phyloP scores from a whole-genome alignment of 2,113 vertebrate species.

The Heteronetta atricapilla region DNA sequence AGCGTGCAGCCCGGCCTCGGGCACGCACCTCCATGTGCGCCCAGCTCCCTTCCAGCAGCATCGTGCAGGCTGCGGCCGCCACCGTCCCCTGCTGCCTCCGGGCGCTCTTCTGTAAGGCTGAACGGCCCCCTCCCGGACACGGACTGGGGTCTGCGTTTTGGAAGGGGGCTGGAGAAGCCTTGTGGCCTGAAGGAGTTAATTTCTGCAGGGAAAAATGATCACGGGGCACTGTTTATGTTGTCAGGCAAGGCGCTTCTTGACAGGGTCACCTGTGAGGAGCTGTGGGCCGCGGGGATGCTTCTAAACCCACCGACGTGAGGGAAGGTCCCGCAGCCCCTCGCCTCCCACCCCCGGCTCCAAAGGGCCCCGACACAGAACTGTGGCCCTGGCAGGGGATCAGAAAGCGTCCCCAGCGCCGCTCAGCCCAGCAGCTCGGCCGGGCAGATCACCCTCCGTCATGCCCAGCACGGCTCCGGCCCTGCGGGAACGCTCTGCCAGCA shows the following conservation, averaged over 20 bases:
- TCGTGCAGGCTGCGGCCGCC: background rate
- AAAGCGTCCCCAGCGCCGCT: too few relatives aligned
- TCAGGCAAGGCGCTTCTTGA: background rate
- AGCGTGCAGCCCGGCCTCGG: background rate
- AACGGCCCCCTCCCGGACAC: background rate
- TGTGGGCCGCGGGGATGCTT: background rate
- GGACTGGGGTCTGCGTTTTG: background rate
- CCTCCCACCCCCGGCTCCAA: background rate
- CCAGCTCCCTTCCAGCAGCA: conserved; percentile 39
- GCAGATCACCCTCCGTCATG: background rate
- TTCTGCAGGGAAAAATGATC: conserved; percentile 35
- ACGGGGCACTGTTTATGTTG: conserved; percentile 36
- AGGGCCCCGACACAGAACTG: background rate
- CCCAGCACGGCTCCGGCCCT: background rate
- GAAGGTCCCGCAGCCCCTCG: background rate
- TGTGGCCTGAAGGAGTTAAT: conserved; percentile 59
- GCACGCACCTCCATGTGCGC: background rate
- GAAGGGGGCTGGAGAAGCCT: background rate
- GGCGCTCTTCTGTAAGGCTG: background rate
- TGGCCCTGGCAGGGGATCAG: background rate
- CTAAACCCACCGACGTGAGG: background rate
- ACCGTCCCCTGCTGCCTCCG: background rate
- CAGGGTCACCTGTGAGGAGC: conserved; percentile 4
- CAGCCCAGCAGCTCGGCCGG: too few relatives aligned
- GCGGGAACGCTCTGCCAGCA: background rate